Conservation (phyloP, 2,797 vertebrate genomes). For the Cryptoprocta ferox region DNA sequence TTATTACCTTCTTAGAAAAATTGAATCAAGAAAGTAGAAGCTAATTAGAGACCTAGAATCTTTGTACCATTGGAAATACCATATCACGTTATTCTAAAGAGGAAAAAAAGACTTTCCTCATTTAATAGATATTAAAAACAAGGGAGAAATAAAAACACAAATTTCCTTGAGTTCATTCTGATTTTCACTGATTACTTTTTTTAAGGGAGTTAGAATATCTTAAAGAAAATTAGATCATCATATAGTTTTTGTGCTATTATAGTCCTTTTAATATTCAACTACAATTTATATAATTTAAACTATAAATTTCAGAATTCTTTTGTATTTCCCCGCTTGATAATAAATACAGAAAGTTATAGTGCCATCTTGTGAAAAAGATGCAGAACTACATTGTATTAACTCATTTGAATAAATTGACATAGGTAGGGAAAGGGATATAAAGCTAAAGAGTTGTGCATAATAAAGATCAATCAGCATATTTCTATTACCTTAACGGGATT, state of each 20-base stretch:
- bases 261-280: conserved; percentile 78
- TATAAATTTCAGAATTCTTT: conserved; percentile 73
- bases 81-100: conserved; percentile 16
- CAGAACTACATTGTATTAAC: conserved; percentile 43
- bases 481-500: not conserved
- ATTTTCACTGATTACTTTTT: conserved; percentile 70
- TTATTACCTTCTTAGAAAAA: conserved; percentile 56
- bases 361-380: conserved; percentile 83
- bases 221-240: conserved; percentile 79
- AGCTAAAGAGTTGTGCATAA: not conserved
- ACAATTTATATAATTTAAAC: conserved; percentile 76
- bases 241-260: conserved; percentile 79
- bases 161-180: conserved; percentile 64
- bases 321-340: conserved; percentile 66
- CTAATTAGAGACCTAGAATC: conserved; percentile 14
- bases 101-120: conserved; percentile 32
- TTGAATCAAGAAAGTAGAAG: conserved; percentile 37
- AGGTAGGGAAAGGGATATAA: not conserved
- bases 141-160: conserved; percentile 61
- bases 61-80: conserved; percentile 31
- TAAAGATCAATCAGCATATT: conserved; percentile 52
- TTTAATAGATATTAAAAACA: conserved; percentile 68
- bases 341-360: conserved; percentile 82
- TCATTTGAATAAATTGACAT: not conserved
- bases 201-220: conserved; percentile 69